phyloP scores from a whole-genome alignment of 64 coral and sea anemone species.

The Acropora tenuis region DNA sequence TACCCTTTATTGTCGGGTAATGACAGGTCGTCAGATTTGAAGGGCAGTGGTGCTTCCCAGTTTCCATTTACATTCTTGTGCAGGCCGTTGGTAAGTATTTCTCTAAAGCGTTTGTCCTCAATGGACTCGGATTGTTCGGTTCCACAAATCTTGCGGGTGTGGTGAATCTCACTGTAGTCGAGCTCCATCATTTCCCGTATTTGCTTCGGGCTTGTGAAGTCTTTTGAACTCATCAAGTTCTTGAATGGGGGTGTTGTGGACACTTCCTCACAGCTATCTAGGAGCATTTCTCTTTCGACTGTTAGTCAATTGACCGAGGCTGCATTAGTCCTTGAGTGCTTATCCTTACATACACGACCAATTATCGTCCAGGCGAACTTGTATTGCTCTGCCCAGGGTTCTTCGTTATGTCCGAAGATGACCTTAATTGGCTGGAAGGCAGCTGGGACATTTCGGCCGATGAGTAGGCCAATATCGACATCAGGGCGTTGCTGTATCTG shows the following conservation, averaged over 20 bases:
- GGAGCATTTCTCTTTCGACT: conserved; percentile 12
- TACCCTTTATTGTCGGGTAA: conserved; percentile 48
- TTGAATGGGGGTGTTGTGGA: background rate
- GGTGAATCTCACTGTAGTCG: conserved; percentile 53
- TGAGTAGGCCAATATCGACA: conserved; percentile 49
- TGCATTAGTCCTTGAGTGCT: background rate
- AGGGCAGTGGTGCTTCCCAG: conserved; percentile 60
- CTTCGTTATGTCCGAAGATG: conserved; percentile 22
- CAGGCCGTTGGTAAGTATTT: conserved; percentile 23
- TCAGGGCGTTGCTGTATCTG: conserved; percentile 24
- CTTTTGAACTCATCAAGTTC: conserved; percentile 20
- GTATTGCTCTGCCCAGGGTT: conserved; percentile 56
- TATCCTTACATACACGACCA: conserved; percentile 12
- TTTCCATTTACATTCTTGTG: conserved; percentile 58
- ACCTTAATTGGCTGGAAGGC: conserved; percentile 31
- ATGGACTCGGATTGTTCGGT: conserved; percentile 11
- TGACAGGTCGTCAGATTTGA: conserved; percentile 2
- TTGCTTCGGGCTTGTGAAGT: conserved; percentile 43
- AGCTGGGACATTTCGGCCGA: conserved; percentile 50
- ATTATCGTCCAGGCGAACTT: conserved; percentile 58
- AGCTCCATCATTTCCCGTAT: conserved; percentile 60
- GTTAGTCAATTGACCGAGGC: conserved; percentile 39
- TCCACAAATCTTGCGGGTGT: conserved; percentile 33
- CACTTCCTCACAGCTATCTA: background rate
- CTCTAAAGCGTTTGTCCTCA: conserved; percentile 25